A percentile compares a stretch with the other conserved stretches of the same genome.
These are phyloP conservation scores for Plecturocebus donacophilus DNA, from an alignment of 2,113 vertebrate genomes.

Conservation along the genomic window DNA sequence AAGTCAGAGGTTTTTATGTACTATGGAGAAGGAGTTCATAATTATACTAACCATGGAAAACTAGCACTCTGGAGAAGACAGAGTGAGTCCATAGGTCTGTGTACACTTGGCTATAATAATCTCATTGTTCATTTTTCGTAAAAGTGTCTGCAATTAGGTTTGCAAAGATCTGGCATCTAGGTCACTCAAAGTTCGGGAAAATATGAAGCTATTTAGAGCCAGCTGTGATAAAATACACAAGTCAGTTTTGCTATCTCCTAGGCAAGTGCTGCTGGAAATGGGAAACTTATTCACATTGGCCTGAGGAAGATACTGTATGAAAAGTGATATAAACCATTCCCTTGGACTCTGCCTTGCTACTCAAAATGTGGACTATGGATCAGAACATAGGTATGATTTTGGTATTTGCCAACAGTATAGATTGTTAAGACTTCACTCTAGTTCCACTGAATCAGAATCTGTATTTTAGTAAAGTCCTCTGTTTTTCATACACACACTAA, in stretches of 20 bases:
- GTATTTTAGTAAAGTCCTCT: background rate
- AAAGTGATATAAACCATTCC: background rate
- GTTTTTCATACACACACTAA: background rate
- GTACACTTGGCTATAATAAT: background rate
- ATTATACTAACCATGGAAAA: background rate
- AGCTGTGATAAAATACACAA: slow-evolving; percentile 28
- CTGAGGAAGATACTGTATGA: background rate
- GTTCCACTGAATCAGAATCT: background rate
- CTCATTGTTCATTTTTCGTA: slow-evolving; percentile 35
- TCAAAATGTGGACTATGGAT: background rate
- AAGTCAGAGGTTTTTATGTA: background rate
- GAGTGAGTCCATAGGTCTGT: background rate
- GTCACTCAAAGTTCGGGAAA: slow-evolving; percentile 60
- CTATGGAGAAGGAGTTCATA: background rate
- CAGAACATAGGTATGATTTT: background rate
- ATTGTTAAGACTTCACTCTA: background rate
- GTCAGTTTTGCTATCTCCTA: slow-evolving; percentile 10
- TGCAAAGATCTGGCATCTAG: slow-evolving; percentile 6
- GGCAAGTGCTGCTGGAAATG: slow-evolving; percentile 7
- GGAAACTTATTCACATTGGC: background rate
- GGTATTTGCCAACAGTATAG: background rate
- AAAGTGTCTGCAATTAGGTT: slow-evolving; percentile 49
- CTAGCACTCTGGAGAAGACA: background rate
- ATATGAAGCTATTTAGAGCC: background rate
- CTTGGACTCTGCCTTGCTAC: background rate